Evolutionary conservation across 2,113 vertebrate species (phyloP).

Genomic region (Salvelinus alpinus): DNA sequence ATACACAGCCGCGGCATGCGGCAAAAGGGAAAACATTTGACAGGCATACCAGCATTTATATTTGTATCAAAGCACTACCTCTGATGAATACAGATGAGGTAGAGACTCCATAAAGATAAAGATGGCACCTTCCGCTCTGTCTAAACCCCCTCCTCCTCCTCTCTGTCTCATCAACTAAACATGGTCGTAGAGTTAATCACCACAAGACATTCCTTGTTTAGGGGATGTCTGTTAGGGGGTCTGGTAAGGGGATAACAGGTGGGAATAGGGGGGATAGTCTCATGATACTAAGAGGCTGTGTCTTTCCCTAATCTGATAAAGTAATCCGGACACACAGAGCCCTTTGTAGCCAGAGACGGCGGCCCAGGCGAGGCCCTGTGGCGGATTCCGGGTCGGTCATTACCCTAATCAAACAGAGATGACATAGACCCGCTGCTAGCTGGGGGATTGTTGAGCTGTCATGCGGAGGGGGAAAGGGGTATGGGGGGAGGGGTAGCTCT

Average conservation of each 20-base stretch:
- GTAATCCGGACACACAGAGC: slow-evolving; percentile 47
- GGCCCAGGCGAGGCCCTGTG: no score
- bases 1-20: slow-evolving; percentile 31
- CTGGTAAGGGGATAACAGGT: not conserved
- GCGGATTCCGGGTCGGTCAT: slow-evolving; percentile 4
- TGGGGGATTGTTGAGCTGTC: not conserved
- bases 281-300: slow-evolving; percentile 38
- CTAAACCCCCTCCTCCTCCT: slow-evolving; percentile 6
- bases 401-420: slow-evolving; percentile 32
- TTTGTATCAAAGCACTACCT: not conserved
- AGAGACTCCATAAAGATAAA: not conserved
- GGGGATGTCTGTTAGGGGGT: not conserved
- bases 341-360: slow-evolving; percentile 30
- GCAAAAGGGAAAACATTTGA: no score
- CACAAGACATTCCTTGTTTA: not conserved
- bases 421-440: not conserved
- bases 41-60: no score
- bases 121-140: not conserved
- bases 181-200: slow-evolving; percentile 38
- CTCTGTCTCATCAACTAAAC: slow-evolving; percentile 12
- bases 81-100: not conserved
- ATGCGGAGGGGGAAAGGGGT: not conserved
- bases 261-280: slow-evolving; percentile 24
- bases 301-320: slow-evolving; percentile 52
- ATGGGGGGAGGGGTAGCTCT: not conserved